Conservation (phyloP, 37 sponge, comb jelly and placozoan species). For the Petrosia ficiformis region DNA sequence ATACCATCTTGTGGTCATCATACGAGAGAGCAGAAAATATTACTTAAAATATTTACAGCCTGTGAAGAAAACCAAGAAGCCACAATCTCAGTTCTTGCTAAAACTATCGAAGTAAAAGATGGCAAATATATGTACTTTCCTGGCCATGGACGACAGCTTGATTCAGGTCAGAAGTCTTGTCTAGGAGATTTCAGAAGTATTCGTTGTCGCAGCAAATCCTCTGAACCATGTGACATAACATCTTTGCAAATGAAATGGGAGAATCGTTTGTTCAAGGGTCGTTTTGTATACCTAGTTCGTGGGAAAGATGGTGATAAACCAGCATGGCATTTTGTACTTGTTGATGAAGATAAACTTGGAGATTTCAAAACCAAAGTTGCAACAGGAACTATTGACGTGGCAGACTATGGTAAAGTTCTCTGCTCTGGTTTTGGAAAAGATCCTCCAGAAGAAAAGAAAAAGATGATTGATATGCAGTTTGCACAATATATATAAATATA, state of each 20-base stretch:
- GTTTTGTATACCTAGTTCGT: background rate
- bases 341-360: slow-evolving; percentile 34
- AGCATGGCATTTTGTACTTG: slow-evolving; percentile 60
- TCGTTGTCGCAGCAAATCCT: no score
- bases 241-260: background rate
- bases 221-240: background rate
- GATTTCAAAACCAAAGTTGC: slow-evolving; percentile 21
- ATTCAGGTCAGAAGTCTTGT: no score
- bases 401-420: slow-evolving; percentile 61
- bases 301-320: slow-evolving; percentile 14
- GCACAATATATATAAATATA: background rate
- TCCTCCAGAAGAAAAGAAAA: slow-evolving; percentile 37
- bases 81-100: background rate
- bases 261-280: background rate
- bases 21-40: slow-evolving; percentile 21
- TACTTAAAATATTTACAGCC: slow-evolving; percentile 33
- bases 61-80: slow-evolving; percentile 10
- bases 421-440: slow-evolving; percentile 73
- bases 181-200: no score
- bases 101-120: slow-evolving; percentile 10
- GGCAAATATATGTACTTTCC: no score
- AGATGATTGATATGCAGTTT: background rate
- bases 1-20: slow-evolving; percentile 59
- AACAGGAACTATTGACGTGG: slow-evolving; percentile 39
- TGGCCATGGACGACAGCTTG: no score